Evolutionary conservation across 2,113 vertebrate genomes (phyloP).

Genomic region (Progne subis): DNA sequence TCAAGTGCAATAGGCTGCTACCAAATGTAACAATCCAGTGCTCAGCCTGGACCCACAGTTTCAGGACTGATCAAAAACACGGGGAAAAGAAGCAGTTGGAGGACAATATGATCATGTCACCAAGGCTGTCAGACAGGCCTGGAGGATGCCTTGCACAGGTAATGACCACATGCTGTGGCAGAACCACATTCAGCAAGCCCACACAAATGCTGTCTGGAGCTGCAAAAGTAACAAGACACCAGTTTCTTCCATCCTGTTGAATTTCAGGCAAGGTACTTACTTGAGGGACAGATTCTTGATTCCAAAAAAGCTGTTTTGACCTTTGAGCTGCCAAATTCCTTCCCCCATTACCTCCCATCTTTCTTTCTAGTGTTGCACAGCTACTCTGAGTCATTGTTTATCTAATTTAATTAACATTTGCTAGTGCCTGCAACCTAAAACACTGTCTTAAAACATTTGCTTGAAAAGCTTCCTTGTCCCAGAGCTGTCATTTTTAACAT

Average conservation of each 20-base stretch:
- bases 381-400: constrained; percentile 80
- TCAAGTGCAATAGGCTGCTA: no score
- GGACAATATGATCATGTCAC: neutral
- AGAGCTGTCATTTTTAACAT: constrained; percentile 79
- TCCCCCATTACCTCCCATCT: constrained; percentile 32
- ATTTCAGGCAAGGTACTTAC: constrained; percentile 21
- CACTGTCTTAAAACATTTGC: constrained; percentile 80
- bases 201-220: neutral
- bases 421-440: constrained; percentile 75
- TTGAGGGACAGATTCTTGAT: constrained; percentile 26
- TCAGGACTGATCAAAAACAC: neutral
- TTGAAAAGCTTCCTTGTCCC: constrained; percentile 79
- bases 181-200: neutral
- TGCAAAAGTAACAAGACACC: neutral
- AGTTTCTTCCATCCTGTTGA: neutral
- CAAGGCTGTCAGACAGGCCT: neutral
- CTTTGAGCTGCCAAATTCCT: constrained; percentile 64
- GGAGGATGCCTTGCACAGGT: neutral
- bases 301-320: constrained; percentile 41
- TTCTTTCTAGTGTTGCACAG: constrained; percentile 61
- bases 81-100: neutral
- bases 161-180: neutral
- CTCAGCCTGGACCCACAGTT: neutral
- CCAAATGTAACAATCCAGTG: fast-evolving
- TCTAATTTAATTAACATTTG: constrained; percentile 82